These are phyloP conservation scores for Drosophila kanapiae DNA, from an alignment of 1,140 invertebrate genomes.

Conservation along the genomic window DNA sequence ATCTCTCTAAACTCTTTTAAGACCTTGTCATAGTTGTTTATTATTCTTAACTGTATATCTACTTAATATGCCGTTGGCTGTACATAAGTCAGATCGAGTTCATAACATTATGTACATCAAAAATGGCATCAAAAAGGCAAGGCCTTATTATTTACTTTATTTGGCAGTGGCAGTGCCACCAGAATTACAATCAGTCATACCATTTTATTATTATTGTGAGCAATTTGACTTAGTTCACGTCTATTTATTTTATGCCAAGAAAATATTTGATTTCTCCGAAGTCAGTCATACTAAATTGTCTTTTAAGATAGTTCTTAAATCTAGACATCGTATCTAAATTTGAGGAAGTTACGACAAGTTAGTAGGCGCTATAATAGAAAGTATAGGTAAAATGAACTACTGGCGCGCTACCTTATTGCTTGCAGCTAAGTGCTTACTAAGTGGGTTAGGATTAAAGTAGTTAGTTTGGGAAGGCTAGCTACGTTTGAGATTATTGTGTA, in stretches of 20 bases:
- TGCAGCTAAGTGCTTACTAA: too few relatives aligned
- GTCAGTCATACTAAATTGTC: too few relatives aligned
- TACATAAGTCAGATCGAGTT: not conserved
- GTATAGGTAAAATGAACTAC: too few relatives aligned
- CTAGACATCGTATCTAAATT: too few relatives aligned
- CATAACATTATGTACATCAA: not conserved
- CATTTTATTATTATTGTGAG: not conserved
- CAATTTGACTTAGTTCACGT: not conserved
- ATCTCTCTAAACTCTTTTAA: not conserved
- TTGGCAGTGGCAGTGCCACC: not conserved
- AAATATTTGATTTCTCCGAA: too few relatives aligned
- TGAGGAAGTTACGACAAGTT: not conserved
- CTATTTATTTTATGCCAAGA: too few relatives aligned
- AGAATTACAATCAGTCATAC: not conserved
- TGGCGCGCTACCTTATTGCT: too few relatives aligned
- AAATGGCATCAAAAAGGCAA: not conserved
- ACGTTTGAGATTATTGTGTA: too few relatives aligned
- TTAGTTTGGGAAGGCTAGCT: too few relatives aligned
- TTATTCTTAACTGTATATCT: constrained; percentile 1
- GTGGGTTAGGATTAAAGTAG: too few relatives aligned
- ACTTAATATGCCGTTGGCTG: not conserved
- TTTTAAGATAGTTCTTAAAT: too few relatives aligned
- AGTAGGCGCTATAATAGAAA: too few relatives aligned
- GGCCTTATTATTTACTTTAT: not conserved
- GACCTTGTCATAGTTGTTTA: not conserved